These are phyloP conservation scores for Myiagra hebetior DNA, from an alignment of 2,113 vertebrate genomes.

Conservation along the genomic window DNA sequence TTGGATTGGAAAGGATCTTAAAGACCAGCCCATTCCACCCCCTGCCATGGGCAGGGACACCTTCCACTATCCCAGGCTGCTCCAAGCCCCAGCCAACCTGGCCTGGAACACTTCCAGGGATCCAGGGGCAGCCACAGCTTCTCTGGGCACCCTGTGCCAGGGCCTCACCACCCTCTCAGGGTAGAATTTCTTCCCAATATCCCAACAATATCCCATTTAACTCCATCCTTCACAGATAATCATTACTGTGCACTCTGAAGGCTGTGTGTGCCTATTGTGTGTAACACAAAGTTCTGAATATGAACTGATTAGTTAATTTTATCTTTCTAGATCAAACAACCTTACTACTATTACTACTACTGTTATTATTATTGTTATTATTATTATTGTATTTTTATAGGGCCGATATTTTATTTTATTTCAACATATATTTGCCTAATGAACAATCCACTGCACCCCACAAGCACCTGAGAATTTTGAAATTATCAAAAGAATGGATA, in stretches of 20 bases:
- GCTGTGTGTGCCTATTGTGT: background rate
- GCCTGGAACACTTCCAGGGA: accelerated
- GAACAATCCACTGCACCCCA: accelerated
- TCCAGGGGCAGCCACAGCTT: background rate
- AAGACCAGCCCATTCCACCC: accelerated
- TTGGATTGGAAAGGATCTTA: background rate
- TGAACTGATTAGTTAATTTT: background rate
- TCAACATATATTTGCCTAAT: background rate
- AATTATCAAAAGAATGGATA: background rate
- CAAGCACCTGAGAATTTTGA: background rate
- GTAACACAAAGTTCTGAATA: background rate
- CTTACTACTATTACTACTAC: background rate
- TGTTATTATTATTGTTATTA: background rate
- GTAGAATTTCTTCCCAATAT: background rate
- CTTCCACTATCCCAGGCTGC: accelerated
- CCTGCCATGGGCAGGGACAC: background rate
- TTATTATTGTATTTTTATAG: background rate
- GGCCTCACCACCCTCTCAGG: accelerated
- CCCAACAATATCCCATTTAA: background rate
- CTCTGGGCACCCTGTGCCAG: background rate
- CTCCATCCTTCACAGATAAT: background rate
- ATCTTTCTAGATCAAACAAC: background rate
- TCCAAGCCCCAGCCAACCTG: accelerated
- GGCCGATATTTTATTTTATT: background rate
- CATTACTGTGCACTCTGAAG: background rate